These are phyloP conservation scores for Lucifuga dentata DNA, from an alignment of 2,113 vertebrate genomes.

Conservation along the genomic window DNA sequence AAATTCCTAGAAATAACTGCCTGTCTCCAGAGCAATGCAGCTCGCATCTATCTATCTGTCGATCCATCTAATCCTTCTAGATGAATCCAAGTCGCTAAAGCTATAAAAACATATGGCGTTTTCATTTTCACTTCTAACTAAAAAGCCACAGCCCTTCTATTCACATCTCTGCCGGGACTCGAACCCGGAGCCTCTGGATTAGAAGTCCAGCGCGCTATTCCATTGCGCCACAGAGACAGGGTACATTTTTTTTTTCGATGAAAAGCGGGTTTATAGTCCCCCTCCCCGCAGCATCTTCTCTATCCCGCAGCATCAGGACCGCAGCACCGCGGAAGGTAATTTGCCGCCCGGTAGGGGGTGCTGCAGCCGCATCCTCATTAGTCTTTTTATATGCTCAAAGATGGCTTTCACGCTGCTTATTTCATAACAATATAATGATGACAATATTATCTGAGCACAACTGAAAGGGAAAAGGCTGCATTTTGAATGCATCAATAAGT, in stretches of 20 bases:
- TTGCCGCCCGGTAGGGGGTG: constrained; percentile 70
- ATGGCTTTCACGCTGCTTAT: constrained; percentile 27
- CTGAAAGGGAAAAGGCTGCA: constrained; percentile 1
- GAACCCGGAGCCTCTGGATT: constrained; percentile 99
- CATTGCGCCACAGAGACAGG: constrained; percentile 98
- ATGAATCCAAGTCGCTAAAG: neutral
- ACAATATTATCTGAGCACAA: constrained; percentile 26
- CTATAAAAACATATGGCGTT: no score
- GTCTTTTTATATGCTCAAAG: neutral
- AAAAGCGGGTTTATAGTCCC: constrained; percentile 70
- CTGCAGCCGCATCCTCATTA: constrained; percentile 33
- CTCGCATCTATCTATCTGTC: no score
- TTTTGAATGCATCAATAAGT: constrained; percentile 12
- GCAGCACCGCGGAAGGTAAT: constrained; percentile 21
- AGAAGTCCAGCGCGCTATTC: constrained; percentile 99
- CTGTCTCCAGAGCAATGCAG: no score
- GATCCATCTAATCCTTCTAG: neutral
- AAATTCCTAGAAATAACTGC: neutral
- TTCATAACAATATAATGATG: constrained; percentile 43
- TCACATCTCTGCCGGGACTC: constrained; percentile 99
- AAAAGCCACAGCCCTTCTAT: constrained; percentile 30
- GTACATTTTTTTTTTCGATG: constrained; percentile 31
- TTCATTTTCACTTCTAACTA: constrained; percentile 8
- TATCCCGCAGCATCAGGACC: constrained; percentile 85
- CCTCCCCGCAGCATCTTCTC: constrained; percentile 62